Base-by-base conservation (phyloP, 1,140 invertebrate genomes). In the Bombus ignitus region DNA sequence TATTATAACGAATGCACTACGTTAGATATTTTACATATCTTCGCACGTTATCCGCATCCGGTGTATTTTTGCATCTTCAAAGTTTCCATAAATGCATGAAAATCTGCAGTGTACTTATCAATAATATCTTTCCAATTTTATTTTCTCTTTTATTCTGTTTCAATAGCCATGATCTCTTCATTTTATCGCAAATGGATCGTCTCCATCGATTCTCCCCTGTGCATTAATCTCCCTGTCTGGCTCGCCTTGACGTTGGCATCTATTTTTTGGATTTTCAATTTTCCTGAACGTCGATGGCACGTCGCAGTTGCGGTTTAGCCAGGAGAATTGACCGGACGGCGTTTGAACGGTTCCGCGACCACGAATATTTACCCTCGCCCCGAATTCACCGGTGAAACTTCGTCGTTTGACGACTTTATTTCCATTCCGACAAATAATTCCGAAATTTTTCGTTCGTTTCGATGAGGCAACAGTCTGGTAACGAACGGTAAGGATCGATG, bases 201-300 rank as follows among this genome's bases (percentile, higher is more conserved):
- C 25, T 71, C 37, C 37, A 71, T 13, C 1, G 68, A 47, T 72
- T 32, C 53, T 44, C n/a, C 35, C 35, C 13, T n/a, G 12, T 12
- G 32, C 75, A 39, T 77, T 77, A 62, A 62, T 77, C 32, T 62
- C 2, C 12, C 44, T 13, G 44, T 32, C 28, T 39, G n/a, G 71
- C 71, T 15, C 8, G 28, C 28, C 35, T 39, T 72, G 18, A 25
- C 5, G 53, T 15, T 5, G 65, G n/a, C 15, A n/a, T 35, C 53
- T 65, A 83, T 85, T 88, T 57, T 82, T 86, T 71, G 53, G 53
- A 82, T 89, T 88, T 87, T 90, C 62, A 89, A 87, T 90, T 71
- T 77, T 25, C 25, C 57, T 39, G 39, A 37, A 79, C 68, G 79
- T 87, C 84, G 87, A 89, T 86, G 70, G 65, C 62, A 82, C 47